Conservation (phyloP, 2,888 invertebrate genomes). For the Lithodes maja region DNA sequence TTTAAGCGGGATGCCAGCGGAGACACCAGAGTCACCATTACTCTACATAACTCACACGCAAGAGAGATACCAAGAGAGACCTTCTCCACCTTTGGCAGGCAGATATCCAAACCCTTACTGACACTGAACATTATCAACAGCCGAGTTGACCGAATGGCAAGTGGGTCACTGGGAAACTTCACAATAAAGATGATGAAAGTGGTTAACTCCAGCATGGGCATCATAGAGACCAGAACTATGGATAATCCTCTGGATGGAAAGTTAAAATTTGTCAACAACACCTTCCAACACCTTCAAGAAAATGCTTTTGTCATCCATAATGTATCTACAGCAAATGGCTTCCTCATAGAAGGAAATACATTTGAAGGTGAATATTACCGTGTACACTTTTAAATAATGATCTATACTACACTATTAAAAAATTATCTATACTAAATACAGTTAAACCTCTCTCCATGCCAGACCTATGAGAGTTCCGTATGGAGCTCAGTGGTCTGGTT, state of each 20-base stretch:
- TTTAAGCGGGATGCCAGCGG: conserved; percentile 29
- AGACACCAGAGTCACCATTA: conserved; percentile 18
- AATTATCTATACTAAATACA: no score
- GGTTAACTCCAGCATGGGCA: conserved; percentile 20
- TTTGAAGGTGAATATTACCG: conserved; percentile 34
- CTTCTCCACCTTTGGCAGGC: neutral
- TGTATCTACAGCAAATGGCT: neutral
- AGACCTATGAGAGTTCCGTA: no score
- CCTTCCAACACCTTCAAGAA: conserved; percentile 4
- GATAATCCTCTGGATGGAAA: conserved; percentile 9
- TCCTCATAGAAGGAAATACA: conserved; percentile 11
- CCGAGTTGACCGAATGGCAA: conserved; percentile 8
- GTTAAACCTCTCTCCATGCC: no score
- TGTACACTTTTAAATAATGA: no score
- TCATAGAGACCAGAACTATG: conserved; percentile 9
- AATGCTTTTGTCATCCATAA: conserved; percentile 13
- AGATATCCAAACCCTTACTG: neutral
- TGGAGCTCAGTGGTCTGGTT: no score
- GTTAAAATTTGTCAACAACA: conserved; percentile 38
- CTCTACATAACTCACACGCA: neutral
- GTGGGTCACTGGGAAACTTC: conserved; percentile 34
- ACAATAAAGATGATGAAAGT: conserved; percentile 3
- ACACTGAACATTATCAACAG: conserved; percentile 14
- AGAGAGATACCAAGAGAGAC: conserved; percentile 16
- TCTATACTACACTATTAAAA: no score